Percentiles rank a stretch among this genome's conserved stretches.
Evolutionary conservation across 2,797 vertebrate species (phyloP).

Genomic region (Channa striata): DNA sequence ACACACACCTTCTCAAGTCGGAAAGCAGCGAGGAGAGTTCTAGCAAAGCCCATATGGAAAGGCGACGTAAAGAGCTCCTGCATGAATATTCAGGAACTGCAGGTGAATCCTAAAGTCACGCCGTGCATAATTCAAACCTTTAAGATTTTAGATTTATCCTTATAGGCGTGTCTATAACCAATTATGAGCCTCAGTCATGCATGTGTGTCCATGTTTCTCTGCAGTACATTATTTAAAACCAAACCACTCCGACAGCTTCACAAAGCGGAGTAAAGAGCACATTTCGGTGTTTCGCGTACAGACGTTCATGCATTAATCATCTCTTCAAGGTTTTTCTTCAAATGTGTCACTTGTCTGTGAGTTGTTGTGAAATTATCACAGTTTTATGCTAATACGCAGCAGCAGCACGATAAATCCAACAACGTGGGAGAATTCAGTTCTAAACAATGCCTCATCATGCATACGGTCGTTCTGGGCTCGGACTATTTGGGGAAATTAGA

Average conservation of each 20-base stretch:
- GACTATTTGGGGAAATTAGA: slow-evolving; percentile 17
- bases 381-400: not conserved
- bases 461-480: not conserved
- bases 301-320: not conserved
- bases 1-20: slow-evolving; percentile 28
- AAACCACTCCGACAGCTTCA: not conserved
- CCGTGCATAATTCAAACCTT: slow-evolving; percentile 44
- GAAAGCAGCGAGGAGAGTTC: slow-evolving; percentile 18
- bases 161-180: too few species aligned
- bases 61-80: slow-evolving; percentile 33
- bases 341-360: not conserved
- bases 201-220: too few species aligned
- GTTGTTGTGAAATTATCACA: not conserved
- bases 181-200: too few species aligned
- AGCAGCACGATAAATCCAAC: not conserved
- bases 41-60: slow-evolving; percentile 17
- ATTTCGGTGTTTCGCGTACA: too few species aligned
- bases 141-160: too few species aligned
- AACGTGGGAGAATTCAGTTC: not conserved
- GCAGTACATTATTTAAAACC: not conserved
- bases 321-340: not conserved
- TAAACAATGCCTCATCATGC: not conserved
- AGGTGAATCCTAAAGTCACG: slow-evolving; percentile 45
- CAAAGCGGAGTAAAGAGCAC: not conserved
- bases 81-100: slow-evolving; percentile 45